Conservation (phyloP, 2,113 vertebrate species). For the Cariama cristata region DNA sequence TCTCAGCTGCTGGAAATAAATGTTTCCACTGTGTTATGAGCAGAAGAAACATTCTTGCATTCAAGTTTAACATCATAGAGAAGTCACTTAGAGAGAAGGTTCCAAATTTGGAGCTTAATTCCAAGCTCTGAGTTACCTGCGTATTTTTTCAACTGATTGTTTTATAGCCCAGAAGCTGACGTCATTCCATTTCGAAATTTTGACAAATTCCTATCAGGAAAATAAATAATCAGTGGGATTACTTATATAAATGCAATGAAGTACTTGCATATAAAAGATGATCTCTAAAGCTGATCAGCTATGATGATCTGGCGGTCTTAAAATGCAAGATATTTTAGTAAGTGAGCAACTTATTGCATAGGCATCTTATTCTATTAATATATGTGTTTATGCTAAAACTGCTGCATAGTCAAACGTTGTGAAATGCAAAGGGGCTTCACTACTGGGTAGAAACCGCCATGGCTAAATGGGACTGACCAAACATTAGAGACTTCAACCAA, state of each 20-base stretch:
- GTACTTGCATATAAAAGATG: background rate
- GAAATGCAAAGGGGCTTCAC: background rate
- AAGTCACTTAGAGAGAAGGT: background rate
- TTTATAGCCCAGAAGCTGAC: slow-evolving; percentile 98
- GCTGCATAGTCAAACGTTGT: background rate
- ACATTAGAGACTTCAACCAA: background rate
- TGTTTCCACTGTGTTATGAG: background rate
- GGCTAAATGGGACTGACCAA: background rate
- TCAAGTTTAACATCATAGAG: background rate
- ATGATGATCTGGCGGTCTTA: background rate
- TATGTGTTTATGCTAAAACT: background rate
- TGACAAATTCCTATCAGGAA: slow-evolving; percentile 91
- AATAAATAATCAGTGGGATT: background rate
- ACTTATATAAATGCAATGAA: background rate
- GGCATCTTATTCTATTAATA: background rate
- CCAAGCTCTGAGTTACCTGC: slow-evolving; percentile 80
- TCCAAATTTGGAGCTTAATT: background rate
- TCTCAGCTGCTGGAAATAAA: background rate
- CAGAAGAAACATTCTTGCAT: background rate
- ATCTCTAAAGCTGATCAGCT: background rate
- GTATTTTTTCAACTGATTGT: slow-evolving; percentile 96
- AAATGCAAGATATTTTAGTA: background rate
- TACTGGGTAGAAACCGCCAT: background rate
- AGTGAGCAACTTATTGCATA: background rate
- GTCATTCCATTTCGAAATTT: slow-evolving; percentile 97